Evolutionary conservation across 1,140 invertebrate genomes (phyloP).

Genomic region (Rhagoletis zephyria): DNA sequence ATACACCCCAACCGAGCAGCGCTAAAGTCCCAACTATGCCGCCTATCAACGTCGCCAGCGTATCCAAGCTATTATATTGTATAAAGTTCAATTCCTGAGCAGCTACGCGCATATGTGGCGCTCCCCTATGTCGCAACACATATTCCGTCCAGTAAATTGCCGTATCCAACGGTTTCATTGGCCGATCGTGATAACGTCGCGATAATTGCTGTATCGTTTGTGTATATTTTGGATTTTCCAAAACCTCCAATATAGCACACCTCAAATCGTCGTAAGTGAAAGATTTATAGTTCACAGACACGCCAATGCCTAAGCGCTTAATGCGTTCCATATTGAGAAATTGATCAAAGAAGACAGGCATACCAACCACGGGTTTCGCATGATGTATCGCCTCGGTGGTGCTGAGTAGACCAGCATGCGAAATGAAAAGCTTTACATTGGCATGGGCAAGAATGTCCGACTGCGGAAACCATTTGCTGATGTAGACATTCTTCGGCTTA

Average conservation of each 20-base stretch:
- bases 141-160: slow-evolving; percentile 83
- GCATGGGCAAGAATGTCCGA: slow-evolving; percentile 81
- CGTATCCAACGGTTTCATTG: slow-evolving; percentile 77
- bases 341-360: slow-evolving; percentile 81
- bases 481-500: slow-evolving; percentile 78
- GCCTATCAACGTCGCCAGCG: background rate
- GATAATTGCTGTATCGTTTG: slow-evolving; percentile 75
- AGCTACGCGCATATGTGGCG: slow-evolving; percentile 62
- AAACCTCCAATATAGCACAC: slow-evolving; percentile 65
- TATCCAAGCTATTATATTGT: slow-evolving; percentile 76
- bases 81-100: slow-evolving; percentile 63
- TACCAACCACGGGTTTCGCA: slow-evolving; percentile 81
- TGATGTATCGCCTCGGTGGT: slow-evolving; percentile 81
- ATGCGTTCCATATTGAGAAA: slow-evolving; percentile 75
- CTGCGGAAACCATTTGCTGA: slow-evolving; percentile 82
- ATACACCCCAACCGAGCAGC: background rate
- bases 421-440: slow-evolving; percentile 81
- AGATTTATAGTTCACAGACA: slow-evolving; percentile 69
- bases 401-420: slow-evolving; percentile 81
- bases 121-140: slow-evolving; percentile 75
- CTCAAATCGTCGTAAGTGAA: slow-evolving; percentile 69
- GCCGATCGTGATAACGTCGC: slow-evolving; percentile 76
- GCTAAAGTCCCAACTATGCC: background rate
- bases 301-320: slow-evolving; percentile 73
- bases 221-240: slow-evolving; percentile 69